A percentile compares a stretch with the other conserved stretches of the same genome.
These are phyloP conservation scores for Chorisops tibialis DNA, from an alignment of 2,888 invertebrate species.

Conservation along the genomic window DNA sequence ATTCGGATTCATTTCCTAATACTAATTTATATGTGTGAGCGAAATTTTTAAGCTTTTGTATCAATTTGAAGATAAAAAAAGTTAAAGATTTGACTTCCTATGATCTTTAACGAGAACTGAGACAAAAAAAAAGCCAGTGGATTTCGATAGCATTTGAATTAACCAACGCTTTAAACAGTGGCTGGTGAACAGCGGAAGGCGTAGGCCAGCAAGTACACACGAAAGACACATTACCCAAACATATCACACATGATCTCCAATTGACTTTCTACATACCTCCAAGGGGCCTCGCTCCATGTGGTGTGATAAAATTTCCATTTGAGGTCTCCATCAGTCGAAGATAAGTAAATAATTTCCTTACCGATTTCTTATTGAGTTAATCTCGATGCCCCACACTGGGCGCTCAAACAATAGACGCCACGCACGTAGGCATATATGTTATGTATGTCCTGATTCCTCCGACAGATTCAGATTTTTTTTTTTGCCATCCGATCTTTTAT, in stretches of 20 bases:
- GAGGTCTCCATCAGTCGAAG: neutral
- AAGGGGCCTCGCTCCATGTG: neutral
- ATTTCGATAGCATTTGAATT: too few relatives aligned
- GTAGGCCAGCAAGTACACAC: constrained; percentile 2
- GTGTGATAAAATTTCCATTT: neutral
- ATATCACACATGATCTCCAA: neutral
- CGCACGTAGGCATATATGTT: neutral
- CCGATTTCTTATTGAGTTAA: constrained; percentile 5
- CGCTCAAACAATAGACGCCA: neutral
- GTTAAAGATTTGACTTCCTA: too few relatives aligned
- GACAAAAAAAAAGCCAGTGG: too few relatives aligned
- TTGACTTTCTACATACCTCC: constrained; percentile 4
- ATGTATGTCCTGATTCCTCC: constrained; percentile 11
- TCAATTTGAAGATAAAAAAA: too few relatives aligned
- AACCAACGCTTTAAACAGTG: constrained; percentile 5
- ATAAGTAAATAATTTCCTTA: constrained; percentile 1
- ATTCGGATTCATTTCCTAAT: too few relatives aligned
- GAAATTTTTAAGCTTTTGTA: too few relatives aligned
- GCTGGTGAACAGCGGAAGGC: constrained; percentile 15
- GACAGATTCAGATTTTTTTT: neutral
- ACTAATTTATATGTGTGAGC: too few relatives aligned
- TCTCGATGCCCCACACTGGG: constrained; percentile 8
- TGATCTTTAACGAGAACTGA: too few relatives aligned
- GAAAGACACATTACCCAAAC: neutral
- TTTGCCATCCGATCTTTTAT: neutral